Conservation (phyloP, 2,888 invertebrate species). For the Laothoe populi region DNA sequence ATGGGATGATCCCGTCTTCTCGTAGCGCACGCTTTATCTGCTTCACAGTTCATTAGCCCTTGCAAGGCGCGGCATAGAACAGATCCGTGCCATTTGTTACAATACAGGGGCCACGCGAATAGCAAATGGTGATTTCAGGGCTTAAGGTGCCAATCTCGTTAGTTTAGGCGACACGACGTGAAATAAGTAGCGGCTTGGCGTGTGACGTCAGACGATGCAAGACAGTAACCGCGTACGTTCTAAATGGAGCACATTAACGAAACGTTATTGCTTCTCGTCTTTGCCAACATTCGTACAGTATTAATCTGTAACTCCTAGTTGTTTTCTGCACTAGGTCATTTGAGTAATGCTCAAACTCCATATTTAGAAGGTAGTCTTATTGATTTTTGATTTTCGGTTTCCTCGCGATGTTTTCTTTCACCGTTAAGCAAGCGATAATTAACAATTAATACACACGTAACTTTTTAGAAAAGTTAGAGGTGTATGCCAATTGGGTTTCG, state of each 20-base stretch:
- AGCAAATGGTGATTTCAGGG: conserved; percentile 74
- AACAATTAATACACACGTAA: too few relatives aligned
- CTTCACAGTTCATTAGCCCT: conserved; percentile 84
- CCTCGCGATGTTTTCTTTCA: too few relatives aligned
- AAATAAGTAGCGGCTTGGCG: conserved; percentile 59
- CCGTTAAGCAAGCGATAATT: too few relatives aligned
- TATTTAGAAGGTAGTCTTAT: conserved; percentile 44
- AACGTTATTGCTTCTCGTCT: conserved; percentile 79
- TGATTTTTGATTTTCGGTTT: too few relatives aligned
- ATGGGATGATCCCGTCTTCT: conserved; percentile 73
- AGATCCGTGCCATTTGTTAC: conserved; percentile 80
- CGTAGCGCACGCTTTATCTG: conserved; percentile 81
- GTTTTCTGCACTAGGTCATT: conserved; percentile 61
- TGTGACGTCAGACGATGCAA: conserved; percentile 64
- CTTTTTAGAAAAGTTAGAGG: too few relatives aligned
- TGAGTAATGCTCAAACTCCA: conserved; percentile 38
- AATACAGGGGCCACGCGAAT: conserved; percentile 73
- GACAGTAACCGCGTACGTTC: conserved; percentile 74
- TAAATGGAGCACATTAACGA: conserved; percentile 80
- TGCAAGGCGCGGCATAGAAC: conserved; percentile 67
- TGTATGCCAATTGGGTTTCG: too few relatives aligned
- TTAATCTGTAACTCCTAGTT: conserved; percentile 74
- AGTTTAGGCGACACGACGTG: conserved; percentile 51
- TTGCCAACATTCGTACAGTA: conserved; percentile 74
- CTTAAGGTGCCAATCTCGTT: conserved; percentile 70